phyloP scores from a whole-genome alignment of 2,888 invertebrate genomes.

The Pyrgus malvae region DNA sequence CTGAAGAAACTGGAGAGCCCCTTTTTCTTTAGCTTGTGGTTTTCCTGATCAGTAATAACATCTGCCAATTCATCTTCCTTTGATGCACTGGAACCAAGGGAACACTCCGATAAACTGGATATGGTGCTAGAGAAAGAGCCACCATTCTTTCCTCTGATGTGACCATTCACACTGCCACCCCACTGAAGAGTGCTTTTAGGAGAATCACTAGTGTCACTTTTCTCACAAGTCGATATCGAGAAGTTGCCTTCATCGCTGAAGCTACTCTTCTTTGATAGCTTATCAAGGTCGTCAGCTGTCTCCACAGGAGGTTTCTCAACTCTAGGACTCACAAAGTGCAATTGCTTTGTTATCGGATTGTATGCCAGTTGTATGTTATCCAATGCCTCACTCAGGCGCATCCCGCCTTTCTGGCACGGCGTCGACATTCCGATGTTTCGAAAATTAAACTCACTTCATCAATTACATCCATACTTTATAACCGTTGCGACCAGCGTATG shows the following conservation, averaged over 20 bases:
- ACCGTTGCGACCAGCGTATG: conserved; percentile 39
- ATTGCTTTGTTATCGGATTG: conserved; percentile 87
- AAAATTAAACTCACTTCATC: conserved; percentile 45
- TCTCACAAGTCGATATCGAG: conserved; percentile 76
- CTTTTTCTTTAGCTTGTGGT: conserved; percentile 80
- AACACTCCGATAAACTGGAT: conserved; percentile 87
- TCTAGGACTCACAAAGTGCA: conserved; percentile 83
- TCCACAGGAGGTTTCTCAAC: conserved; percentile 59
- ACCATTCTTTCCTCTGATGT: conserved; percentile 80
- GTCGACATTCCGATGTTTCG: conserved; percentile 57
- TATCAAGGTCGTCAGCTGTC: conserved; percentile 62
- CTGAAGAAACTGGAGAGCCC: conserved; percentile 84
- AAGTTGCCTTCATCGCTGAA: conserved; percentile 78
- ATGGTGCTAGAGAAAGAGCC: conserved; percentile 86
- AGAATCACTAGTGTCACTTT: conserved; percentile 77
- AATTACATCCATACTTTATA: conserved; percentile 54
- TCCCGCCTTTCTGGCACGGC: conserved; percentile 77
- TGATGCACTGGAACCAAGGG: conserved; percentile 83
- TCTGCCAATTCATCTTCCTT: conserved; percentile 71
- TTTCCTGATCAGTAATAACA: conserved; percentile 54
- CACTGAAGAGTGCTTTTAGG: conserved; percentile 76
- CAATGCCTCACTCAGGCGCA: conserved; percentile 85
- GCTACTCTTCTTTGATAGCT: conserved; percentile 75
- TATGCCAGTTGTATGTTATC: conserved; percentile 88
- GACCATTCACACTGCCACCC: conserved; percentile 73